Conservation (phyloP, 2,113 vertebrate species). For the Tragelaphus buxtoni region DNA sequence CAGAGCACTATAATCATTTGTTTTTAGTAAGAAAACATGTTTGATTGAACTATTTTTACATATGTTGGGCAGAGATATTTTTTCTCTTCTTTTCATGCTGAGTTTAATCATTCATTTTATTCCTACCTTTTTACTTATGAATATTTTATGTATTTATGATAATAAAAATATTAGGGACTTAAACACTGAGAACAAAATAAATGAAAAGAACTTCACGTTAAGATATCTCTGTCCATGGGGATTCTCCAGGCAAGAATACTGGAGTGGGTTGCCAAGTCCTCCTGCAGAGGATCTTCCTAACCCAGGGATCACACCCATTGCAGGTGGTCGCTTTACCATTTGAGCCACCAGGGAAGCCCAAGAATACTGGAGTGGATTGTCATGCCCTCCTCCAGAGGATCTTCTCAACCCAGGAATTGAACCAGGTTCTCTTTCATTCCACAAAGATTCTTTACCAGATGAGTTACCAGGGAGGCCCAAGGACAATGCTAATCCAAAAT, state of each 20-base stretch:
- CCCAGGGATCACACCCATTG: too few species aligned
- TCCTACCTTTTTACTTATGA: neutral
- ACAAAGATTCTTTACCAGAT: neutral
- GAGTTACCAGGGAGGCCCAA: neutral
- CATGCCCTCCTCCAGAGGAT: neutral
- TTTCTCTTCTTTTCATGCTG: neutral
- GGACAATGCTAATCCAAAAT: neutral
- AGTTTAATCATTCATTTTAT: constrained; percentile 42
- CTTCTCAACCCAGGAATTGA: neutral
- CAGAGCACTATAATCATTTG: neutral
- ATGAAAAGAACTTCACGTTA: neutral
- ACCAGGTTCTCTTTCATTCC: neutral
- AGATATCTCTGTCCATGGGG: neutral
- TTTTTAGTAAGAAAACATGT: neutral
- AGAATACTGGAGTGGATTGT: neutral
- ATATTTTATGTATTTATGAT: constrained; percentile 8
- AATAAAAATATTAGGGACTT: neutral
- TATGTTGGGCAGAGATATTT: neutral
- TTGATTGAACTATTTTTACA: neutral
- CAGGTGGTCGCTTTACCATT: too few species aligned
- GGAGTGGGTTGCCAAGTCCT: neutral
- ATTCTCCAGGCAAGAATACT: neutral
- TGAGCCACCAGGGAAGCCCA: too few species aligned
- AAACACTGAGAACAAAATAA: neutral
- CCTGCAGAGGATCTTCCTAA: neutral